A percentile compares a stretch with the other conserved stretches of the same genome.
Conservation (phyloP, 2,797 vertebrate species). For the Pangasius mekongensis region DNA sequence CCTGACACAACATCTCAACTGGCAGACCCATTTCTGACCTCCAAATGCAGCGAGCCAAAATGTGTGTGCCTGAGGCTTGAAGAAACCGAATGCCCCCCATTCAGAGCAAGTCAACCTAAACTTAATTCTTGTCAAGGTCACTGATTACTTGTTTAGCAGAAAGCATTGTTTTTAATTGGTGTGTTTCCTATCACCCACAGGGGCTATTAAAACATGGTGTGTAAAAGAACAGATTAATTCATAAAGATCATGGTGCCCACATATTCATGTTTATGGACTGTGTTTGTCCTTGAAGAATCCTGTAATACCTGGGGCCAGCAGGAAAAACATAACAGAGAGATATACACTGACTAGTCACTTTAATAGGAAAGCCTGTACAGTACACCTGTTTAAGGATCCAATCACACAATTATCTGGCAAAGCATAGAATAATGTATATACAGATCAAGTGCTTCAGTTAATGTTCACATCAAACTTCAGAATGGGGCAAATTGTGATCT, state of each 20-base stretch:
- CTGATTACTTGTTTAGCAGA: slow-evolving; percentile 28
- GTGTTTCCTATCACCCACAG: slow-evolving; percentile 5
- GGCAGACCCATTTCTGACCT: not conserved
- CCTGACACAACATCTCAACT: not conserved
- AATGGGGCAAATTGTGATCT: not conserved
- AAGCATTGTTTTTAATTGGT: slow-evolving; percentile 35
- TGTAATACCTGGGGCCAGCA: not conserved
- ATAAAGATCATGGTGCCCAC: slow-evolving; percentile 21
- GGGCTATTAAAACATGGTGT: slow-evolving; percentile 18
- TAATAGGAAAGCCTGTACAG: not conserved
- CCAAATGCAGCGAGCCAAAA: not conserved
- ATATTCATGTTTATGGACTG: not conserved
- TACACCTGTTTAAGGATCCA: not conserved
- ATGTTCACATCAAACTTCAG: not conserved
- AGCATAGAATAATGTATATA: not conserved
- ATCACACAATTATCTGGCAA: not conserved
- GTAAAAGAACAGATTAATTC: slow-evolving; percentile 15
- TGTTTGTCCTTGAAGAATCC: not conserved
- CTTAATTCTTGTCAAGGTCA: slow-evolving; percentile 28
- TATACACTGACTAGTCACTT: not conserved
- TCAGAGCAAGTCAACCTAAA: not conserved
- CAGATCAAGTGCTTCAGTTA: no score
- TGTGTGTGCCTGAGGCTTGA: not conserved
- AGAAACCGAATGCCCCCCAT: not conserved
- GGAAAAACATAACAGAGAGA: no score